Evolutionary conservation across 2,888 invertebrate species (phyloP).

Genomic region (Caenorhabditis panamensis): DNA sequence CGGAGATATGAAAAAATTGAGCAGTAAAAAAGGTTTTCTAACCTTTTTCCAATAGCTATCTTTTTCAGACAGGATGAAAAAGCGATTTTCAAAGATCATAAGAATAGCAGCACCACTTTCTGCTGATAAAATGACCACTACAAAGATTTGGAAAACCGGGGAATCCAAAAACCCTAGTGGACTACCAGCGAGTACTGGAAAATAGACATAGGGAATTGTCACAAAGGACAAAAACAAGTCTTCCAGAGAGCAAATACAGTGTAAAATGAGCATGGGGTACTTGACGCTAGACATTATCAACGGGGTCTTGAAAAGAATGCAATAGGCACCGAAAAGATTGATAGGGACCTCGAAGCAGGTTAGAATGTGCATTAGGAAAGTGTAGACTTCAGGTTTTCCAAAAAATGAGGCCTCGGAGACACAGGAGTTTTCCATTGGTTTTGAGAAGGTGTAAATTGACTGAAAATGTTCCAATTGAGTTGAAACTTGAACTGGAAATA

Average conservation of each 20-base stretch:
- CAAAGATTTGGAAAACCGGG: slow-evolving; percentile 6
- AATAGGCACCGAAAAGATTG: slow-evolving; percentile 27
- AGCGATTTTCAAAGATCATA: slow-evolving; percentile 30
- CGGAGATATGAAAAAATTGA: neutral
- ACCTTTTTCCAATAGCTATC: slow-evolving; percentile 4
- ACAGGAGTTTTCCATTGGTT: neutral
- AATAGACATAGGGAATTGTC: slow-evolving; percentile 26
- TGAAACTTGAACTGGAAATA: too few relatives aligned
- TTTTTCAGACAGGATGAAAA: slow-evolving; percentile 3
- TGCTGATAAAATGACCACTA: neutral
- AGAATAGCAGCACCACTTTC: slow-evolving; percentile 12
- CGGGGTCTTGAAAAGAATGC: slow-evolving; percentile 38
- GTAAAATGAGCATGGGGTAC: slow-evolving; percentile 14
- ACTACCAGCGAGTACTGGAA: slow-evolving; percentile 25
- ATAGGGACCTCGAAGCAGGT: slow-evolving; percentile 14
- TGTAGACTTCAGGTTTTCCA: neutral
- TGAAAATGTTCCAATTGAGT: too few relatives aligned
- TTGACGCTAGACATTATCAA: slow-evolving; percentile 22
- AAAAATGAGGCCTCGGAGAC: neutral
- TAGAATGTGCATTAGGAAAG: neutral
- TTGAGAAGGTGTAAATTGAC: too few relatives aligned
- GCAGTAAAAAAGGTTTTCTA: neutral
- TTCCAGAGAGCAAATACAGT: slow-evolving; percentile 20
- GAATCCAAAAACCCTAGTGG: slow-evolving; percentile 24
- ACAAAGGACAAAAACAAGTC: slow-evolving; percentile 22